A percentile compares a stretch with the other conserved stretches of the same genome.
Evolutionary conservation across 2,113 vertebrate species (phyloP).

Genomic region (Mugil cephalus): DNA sequence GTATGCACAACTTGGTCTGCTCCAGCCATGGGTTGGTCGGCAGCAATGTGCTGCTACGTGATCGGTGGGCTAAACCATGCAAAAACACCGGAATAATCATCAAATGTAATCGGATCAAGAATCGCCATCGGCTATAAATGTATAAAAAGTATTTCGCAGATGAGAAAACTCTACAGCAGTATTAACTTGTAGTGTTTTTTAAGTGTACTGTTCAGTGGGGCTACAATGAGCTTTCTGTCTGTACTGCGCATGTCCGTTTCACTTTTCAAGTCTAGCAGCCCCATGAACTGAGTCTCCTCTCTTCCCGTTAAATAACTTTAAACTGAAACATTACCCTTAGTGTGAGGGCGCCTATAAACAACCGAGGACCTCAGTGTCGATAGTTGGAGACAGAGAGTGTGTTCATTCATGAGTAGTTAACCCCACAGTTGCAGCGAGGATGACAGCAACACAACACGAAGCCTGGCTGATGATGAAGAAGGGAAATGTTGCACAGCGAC

Average conservation of each 20-base stretch:
- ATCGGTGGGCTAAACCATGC: background rate
- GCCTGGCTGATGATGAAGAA: conserved; percentile 69
- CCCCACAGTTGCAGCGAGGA: background rate
- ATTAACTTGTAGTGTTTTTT: conserved; percentile 10
- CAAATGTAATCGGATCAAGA: background rate
- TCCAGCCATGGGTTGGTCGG: background rate
- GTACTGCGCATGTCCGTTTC: conserved; percentile 79
- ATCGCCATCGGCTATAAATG: background rate
- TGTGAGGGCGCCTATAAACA: conserved; percentile 20
- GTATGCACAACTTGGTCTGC: no score
- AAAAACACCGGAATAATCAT: background rate
- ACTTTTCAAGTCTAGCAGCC: conserved; percentile 68
- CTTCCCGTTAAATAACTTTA: conserved; percentile 50
- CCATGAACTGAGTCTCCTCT: conserved; percentile 38
- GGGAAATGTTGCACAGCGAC: conserved; percentile 71
- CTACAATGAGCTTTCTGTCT: conserved; percentile 22
- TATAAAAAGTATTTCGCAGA: no score
- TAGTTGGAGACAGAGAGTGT: background rate
- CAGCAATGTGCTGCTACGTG: background rate
- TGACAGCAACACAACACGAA: conserved; percentile 54
- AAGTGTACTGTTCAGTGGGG: conserved; percentile 1
- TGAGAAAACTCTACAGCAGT: background rate
- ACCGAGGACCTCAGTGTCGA: background rate
- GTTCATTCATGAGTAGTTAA: background rate
- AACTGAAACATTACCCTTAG: conserved; percentile 1